phyloP scores from a whole-genome alignment of 2,113 vertebrate genomes.

The Zapornia atra region DNA sequence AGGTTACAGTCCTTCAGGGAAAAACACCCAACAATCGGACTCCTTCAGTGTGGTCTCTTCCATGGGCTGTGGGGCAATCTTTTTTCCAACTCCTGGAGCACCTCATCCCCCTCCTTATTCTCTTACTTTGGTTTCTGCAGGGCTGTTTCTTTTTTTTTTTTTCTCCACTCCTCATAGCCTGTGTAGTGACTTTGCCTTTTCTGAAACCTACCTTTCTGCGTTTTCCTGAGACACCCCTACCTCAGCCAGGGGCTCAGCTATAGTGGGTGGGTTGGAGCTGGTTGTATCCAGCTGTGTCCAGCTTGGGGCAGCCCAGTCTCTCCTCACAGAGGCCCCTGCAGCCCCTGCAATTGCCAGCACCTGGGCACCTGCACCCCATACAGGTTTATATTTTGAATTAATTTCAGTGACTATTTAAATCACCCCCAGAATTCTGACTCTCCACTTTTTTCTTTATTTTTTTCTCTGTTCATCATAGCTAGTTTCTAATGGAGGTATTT shows the following conservation, averaged over 20 bases:
- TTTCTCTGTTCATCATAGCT: not conserved
- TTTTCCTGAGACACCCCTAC: rapidly evolving
- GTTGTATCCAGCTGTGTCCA: not conserved
- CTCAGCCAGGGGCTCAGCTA: rapidly evolving
- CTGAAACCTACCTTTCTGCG: not conserved
- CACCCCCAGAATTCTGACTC: not conserved
- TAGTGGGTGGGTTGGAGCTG: rapidly evolving
- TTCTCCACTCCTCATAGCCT: not conserved
- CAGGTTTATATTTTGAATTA: not conserved
- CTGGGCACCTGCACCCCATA: too few relatives aligned
- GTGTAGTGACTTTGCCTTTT: not conserved
- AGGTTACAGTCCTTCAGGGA: not conserved
- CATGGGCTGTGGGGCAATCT: not conserved
- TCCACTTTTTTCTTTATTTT: not conserved
- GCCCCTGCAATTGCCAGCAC: rapidly evolving
- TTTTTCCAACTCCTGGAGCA: not conserved
- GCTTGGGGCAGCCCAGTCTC: too few relatives aligned
- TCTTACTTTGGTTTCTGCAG: not conserved
- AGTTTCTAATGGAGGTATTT: not conserved
- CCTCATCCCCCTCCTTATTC: not conserved
- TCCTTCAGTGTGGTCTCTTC: not conserved
- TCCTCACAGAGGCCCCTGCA: not conserved
- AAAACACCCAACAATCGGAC: not conserved
- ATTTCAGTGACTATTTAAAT: not conserved
- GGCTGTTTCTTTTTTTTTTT: not conserved